phyloP scores from a whole-genome alignment of 2,113 vertebrate species.

The Mystacornis crossleyi region DNA sequence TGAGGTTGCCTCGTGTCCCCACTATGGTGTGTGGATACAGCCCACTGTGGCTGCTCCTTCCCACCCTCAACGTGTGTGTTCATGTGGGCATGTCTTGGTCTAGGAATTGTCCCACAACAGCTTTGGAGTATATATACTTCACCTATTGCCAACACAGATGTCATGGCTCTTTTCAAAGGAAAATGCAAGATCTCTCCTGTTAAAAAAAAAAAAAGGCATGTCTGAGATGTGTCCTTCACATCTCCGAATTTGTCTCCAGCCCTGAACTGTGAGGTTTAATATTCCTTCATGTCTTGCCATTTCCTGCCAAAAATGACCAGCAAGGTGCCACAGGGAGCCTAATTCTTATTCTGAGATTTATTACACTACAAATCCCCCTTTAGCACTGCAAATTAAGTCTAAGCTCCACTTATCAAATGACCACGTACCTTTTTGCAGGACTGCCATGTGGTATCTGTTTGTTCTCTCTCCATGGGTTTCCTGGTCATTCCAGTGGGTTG shows the following conservation, averaged over 20 bases:
- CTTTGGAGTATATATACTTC: background rate
- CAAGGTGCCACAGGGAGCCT: background rate
- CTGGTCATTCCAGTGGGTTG: background rate
- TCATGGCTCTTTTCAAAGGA: background rate
- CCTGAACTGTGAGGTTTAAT: background rate
- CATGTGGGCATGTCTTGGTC: background rate
- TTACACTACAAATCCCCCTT: background rate
- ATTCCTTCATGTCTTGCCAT: background rate
- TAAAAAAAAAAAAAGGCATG: background rate
- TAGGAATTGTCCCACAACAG: background rate
- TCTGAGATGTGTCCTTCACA: background rate
- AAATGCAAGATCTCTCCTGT: background rate
- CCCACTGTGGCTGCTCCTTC: background rate
- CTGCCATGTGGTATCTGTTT: background rate
- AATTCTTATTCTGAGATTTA: background rate
- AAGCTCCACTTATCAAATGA: background rate
- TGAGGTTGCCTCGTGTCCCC: background rate
- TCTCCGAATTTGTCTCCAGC: background rate
- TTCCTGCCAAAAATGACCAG: background rate
- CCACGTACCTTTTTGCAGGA: background rate
- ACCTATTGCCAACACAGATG: background rate
- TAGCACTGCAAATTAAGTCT: background rate
- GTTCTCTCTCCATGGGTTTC: background rate
- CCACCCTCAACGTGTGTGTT: fast-evolving
- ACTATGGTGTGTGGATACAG: background rate